A percentile compares a stretch with the other conserved stretches of the same genome.
Conservation (phyloP, 2,797 vertebrate genomes). For the Leptodactylus fallax region DNA sequence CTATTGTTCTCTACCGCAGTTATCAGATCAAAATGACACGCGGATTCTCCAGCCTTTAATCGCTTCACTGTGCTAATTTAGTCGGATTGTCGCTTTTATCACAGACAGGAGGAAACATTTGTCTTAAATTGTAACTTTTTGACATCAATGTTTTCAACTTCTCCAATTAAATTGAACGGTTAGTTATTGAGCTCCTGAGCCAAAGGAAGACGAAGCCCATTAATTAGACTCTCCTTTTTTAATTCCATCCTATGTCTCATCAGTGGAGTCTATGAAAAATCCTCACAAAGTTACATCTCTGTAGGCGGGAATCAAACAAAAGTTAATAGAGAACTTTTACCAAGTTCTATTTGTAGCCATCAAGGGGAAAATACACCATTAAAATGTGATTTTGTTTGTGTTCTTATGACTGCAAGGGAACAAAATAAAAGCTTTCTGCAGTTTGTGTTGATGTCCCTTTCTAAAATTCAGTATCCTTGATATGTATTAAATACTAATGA, state of each 20-base stretch:
- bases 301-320: constrained; percentile 35
- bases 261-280: constrained; percentile 7
- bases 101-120: constrained; percentile 30
- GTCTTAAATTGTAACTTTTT: constrained; percentile 39
- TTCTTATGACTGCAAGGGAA: not conserved
- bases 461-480: not conserved
- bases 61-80: constrained; percentile 11
- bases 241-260: constrained; percentile 28
- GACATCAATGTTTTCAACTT: constrained; percentile 38
- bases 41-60: constrained; percentile 19
- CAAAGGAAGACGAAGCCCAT: not conserved
- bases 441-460: not conserved
- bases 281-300: constrained; percentile 1
- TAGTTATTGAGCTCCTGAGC: constrained; percentile 32
- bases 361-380: constrained; percentile 36
- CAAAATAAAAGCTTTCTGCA: not conserved
- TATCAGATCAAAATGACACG: constrained; percentile 37
- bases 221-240: constrained; percentile 41
- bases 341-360: not conserved
- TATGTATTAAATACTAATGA: not conserved
- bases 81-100: constrained; percentile 20
- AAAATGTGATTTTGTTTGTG: not conserved
- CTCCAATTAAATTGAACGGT: constrained; percentile 43
- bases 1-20: constrained; percentile 9
- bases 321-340: constrained; percentile 23